A percentile compares a stretch with the other conserved stretches of the same genome.
phyloP scores from a whole-genome alignment of 2,888 invertebrate species.

The Cacoxenus indagator region DNA sequence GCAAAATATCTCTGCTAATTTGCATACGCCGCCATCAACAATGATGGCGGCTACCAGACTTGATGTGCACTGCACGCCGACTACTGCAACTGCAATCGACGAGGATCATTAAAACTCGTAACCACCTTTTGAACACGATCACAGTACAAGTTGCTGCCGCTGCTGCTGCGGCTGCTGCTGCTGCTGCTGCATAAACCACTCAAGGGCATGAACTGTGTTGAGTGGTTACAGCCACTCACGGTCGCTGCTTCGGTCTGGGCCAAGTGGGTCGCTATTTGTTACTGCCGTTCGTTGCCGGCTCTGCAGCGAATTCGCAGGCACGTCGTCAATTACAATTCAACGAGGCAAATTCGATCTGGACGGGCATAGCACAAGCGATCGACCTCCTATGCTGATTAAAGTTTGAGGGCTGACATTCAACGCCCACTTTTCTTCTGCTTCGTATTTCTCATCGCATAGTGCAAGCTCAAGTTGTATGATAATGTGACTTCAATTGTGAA shows the following conservation, averaged over 20 bases:
- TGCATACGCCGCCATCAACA: background rate
- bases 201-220: slow-evolving; percentile 4
- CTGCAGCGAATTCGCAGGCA: background rate
- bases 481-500: background rate
- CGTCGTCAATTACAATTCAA: background rate
- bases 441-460: background rate
- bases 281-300: background rate
- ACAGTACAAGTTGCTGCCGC: background rate
- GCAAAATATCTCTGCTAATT: slow-evolving; percentile 5
- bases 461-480: background rate
- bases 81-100: background rate
- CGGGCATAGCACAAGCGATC: no score
- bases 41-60: slow-evolving; percentile 2
- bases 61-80: background rate
- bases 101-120: slow-evolving; percentile 2
- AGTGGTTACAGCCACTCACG: background rate
- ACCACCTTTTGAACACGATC: slow-evolving; percentile 16
- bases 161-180: background rate
- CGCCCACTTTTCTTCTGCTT: background rate
- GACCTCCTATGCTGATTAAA: background rate
- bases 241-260: background rate
- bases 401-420: background rate
- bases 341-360: no score
- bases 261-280: background rate
- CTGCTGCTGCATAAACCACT: slow-evolving; percentile 1